phyloP scores from a whole-genome alignment of 2,797 vertebrate genomes.

The Microhierax caerulescens region DNA sequence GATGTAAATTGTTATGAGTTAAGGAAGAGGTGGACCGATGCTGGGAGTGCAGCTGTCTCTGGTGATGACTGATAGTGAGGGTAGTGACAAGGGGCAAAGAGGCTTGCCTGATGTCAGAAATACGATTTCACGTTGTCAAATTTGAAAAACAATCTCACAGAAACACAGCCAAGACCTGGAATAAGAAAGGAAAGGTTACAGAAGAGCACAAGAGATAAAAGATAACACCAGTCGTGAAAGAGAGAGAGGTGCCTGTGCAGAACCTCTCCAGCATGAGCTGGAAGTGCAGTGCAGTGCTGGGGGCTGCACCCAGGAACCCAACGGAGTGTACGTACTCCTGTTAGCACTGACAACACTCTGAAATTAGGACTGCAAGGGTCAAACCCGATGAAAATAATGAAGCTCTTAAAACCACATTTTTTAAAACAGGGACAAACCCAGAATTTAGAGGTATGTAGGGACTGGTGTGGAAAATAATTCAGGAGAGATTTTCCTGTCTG shows the following conservation, averaged over 20 bases:
- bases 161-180: neutral
- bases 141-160: neutral
- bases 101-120: neutral
- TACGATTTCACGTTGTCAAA: neutral
- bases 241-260: neutral
- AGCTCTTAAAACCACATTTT: neutral
- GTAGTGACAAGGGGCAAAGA: neutral
- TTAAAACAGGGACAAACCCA: neutral
- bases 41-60: neutral
- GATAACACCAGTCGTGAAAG: neutral
- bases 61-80: neutral
- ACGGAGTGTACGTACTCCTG: rapidly evolving
- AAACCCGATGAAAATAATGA: neutral
- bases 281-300: neutral
- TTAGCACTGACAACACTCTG: neutral
- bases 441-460: neutral
- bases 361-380: neutral
- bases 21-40: neutral
- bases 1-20: neutral
- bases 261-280: neutral
- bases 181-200: neutral
- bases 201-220: neutral
- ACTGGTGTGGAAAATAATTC: neutral
- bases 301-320: neutral
- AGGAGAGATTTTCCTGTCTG: neutral